Conservation (phyloP, 1,140 invertebrate species). For the Sesamia nonagrioides region DNA sequence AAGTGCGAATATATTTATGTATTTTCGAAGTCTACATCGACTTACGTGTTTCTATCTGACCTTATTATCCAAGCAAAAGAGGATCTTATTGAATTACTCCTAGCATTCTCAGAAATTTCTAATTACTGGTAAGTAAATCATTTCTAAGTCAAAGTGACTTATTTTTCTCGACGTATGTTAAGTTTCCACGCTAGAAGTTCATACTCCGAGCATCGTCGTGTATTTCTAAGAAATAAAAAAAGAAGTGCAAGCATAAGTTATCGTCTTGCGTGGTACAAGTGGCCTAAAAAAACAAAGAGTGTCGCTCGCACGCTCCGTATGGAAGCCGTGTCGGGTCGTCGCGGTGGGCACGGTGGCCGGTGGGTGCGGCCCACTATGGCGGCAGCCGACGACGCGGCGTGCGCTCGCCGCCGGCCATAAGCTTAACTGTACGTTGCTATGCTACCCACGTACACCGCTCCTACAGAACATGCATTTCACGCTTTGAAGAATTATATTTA, state of each 20-base stretch:
- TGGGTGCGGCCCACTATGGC: slow-evolving; percentile 35
- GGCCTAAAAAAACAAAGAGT: slow-evolving; percentile 50
- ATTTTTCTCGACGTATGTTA: neutral
- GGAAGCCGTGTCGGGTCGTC: slow-evolving; percentile 37
- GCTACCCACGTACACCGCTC: slow-evolving; percentile 37
- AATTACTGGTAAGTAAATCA: neutral
- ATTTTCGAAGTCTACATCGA: neutral
- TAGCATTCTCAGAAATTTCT: neutral
- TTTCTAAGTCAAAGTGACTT: neutral
- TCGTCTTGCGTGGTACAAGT: slow-evolving; percentile 48
- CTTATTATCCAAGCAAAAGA: neutral
- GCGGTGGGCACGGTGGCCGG: slow-evolving; percentile 32
- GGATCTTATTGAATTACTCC: neutral
- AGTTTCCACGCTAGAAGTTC: neutral
- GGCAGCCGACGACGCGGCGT: slow-evolving; percentile 23
- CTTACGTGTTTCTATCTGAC: neutral
- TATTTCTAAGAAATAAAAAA: slow-evolving; percentile 29
- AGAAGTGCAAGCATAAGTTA: slow-evolving; percentile 41
- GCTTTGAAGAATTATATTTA: slow-evolving; percentile 49
- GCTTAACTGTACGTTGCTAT: slow-evolving; percentile 47
- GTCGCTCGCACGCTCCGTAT: slow-evolving; percentile 46
- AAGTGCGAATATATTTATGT: neutral
- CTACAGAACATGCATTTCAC: slow-evolving; percentile 47
- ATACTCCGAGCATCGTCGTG: neutral
- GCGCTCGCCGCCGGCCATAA: slow-evolving; percentile 33